phyloP scores from a whole-genome alignment of 2,888 invertebrate species.

The Synergus gifuensis region DNA sequence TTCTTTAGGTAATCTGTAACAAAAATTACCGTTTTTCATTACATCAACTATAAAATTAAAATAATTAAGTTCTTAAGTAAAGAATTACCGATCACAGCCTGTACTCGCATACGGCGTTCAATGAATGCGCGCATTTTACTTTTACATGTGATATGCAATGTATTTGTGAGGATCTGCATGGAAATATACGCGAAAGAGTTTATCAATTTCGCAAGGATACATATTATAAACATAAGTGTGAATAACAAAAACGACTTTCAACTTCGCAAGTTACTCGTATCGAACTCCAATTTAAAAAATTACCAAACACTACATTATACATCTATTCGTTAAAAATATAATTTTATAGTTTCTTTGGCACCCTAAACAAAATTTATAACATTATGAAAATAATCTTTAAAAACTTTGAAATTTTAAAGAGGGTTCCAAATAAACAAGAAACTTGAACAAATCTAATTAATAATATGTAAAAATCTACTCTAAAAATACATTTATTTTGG shows the following conservation, averaged over 20 bases:
- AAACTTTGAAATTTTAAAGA: background rate
- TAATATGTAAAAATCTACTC: background rate
- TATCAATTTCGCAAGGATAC: background rate
- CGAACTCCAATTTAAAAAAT: background rate
- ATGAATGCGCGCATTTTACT: background rate
- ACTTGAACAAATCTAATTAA: background rate
- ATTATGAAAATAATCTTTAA: background rate
- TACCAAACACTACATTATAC: background rate
- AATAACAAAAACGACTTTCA: background rate
- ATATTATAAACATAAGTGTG: background rate
- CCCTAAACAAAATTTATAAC: background rate
- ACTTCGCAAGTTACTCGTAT: background rate
- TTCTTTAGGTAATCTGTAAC: background rate
- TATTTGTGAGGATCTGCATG: background rate
- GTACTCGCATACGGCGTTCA: background rate
- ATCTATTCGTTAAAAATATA: background rate
- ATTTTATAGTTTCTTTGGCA: constrained; percentile 10
- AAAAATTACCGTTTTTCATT: background rate
- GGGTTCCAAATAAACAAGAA: background rate
- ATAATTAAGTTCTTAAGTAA: constrained; percentile 2
- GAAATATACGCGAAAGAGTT: background rate
- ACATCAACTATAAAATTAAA: background rate
- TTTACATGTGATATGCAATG: constrained; percentile 3
- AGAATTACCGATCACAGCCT: constrained; percentile 11
- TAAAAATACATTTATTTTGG: background rate